phyloP scores from a whole-genome alignment of 2,797 vertebrate species.

The Girardinus metallicus region DNA sequence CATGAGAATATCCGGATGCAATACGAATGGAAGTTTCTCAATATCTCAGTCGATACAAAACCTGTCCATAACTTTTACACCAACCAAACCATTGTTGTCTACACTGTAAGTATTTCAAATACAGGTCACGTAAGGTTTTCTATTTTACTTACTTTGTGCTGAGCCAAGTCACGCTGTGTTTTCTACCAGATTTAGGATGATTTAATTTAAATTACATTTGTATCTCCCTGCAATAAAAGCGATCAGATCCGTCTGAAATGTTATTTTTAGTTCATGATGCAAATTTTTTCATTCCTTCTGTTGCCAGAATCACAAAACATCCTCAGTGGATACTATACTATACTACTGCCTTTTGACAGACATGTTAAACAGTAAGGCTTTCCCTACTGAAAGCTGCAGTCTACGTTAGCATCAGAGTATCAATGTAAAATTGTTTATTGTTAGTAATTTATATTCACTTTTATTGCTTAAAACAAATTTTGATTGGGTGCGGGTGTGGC shows the following conservation, averaged over 20 bases:
- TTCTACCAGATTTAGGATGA: background rate
- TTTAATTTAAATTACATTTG: too few relatives aligned
- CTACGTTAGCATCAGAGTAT: background rate
- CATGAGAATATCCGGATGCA: conserved; percentile 57
- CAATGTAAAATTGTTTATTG: background rate
- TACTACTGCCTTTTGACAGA: background rate
- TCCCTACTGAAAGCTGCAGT: background rate
- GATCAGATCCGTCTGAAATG: background rate
- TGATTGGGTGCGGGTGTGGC: too few relatives aligned
- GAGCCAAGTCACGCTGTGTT: background rate
- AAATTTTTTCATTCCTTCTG: background rate
- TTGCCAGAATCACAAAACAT: background rate
- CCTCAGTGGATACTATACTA: background rate
- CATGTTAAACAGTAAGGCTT: background rate
- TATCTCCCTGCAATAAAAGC: background rate
- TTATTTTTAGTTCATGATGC: background rate
- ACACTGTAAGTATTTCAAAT: conserved; percentile 58
- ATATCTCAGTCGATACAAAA: conserved; percentile 41
- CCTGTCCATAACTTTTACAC: background rate
- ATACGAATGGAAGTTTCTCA: conserved; percentile 75
- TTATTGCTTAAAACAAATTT: too few relatives aligned
- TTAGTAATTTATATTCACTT: too few relatives aligned
- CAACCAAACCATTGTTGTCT: conserved; percentile 55
- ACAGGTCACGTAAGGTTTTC: background rate
- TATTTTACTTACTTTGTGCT: background rate